Evolutionary conservation across 2,113 vertebrate genomes (phyloP), one percentile per base, ranked within the genome.

Genomic region (Bucco capensis): DNA sequence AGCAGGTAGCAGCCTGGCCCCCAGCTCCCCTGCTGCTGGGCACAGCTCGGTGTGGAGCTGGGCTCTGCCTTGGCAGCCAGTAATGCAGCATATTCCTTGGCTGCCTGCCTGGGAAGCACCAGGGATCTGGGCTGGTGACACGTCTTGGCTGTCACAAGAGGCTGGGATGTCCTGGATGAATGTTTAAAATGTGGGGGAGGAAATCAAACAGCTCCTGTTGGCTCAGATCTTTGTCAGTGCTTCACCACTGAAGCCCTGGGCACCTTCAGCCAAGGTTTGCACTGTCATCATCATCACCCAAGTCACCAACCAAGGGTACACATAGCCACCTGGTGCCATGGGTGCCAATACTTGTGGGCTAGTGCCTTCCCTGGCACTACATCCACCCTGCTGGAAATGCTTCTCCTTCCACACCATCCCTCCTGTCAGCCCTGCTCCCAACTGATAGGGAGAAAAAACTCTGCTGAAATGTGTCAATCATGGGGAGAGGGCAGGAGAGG

Each of bases 341-440:
- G 46, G 37, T 2, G 8, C 28, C 60, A 14, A 3, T 2, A 6
- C 49, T 9, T 1, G 1, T 3, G 49, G 53, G 58, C 46, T 74
- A 79, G 16, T 60, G 38, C 74, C 25, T 22, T 27, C 24, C 51
- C 28, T 5, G 13, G 35, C 35, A 2, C 75, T 5, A 54, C 57
- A 33, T 42, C 64, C 70, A 19, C 46, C 1, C 30, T 1, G 1
- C 30, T 62, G 79, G 54, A 44, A 40, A 12, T 1, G 6, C 49
- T 33, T n/a, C 12, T 40, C 22, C 17, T 40, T n/a, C 67, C 81
- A 54, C 40, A 47, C 9, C 3, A 1, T 13, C 44, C 37, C 49
- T 60, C 61, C 81, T 67, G 51, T 51, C 86, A 62, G 77, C 51
- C 54, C 60, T 16, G 35, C 71, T 33, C 56, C 28, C 14, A 12